Evolutionary conservation across 2,888 invertebrate genomes (phyloP).

Genomic region (Gymnocheta viridis): DNA sequence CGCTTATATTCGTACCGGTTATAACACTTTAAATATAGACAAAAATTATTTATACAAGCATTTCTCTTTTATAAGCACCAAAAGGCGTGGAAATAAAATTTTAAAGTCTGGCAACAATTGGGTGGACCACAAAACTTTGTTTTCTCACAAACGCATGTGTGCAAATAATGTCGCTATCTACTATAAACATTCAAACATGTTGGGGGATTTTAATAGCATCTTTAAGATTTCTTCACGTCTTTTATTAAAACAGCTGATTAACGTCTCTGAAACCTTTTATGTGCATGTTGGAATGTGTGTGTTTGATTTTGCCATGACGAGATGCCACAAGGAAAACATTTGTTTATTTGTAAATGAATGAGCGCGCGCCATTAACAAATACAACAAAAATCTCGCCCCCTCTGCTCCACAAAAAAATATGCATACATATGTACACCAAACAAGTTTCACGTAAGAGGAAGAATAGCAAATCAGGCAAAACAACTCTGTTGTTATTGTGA

Average conservation of each 20-base stretch:
- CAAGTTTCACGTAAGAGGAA: slow-evolving; percentile 1
- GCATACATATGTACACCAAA: background rate
- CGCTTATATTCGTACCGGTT: too few species aligned
- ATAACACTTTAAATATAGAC: too few species aligned
- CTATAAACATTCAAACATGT: background rate
- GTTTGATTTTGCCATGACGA: slow-evolving; percentile 17
- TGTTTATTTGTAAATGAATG: slow-evolving; percentile 46
- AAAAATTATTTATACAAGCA: background rate
- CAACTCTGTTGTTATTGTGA: slow-evolving; percentile 45
- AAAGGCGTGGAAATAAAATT: too few species aligned
- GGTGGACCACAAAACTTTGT: background rate
- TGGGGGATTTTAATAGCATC: slow-evolving; percentile 6
- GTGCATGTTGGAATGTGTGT: background rate
- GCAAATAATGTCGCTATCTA: background rate
- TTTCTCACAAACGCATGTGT: slow-evolving; percentile 6
- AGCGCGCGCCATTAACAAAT: slow-evolving; percentile 53
- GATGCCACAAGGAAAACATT: slow-evolving; percentile 51
- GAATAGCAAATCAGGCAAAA: slow-evolving; percentile 16
- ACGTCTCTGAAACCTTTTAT: slow-evolving; percentile 14
- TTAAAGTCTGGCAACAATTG: too few species aligned
- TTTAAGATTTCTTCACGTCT: slow-evolving; percentile 35
- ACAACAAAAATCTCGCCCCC: slow-evolving; percentile 18
- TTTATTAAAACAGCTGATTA: slow-evolving; percentile 60
- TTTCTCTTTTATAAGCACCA: too few species aligned
- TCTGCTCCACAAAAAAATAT: background rate